Conservation (phyloP, 2,797 vertebrate genomes). For the Poeciliopsis paucimaculata region DNA sequence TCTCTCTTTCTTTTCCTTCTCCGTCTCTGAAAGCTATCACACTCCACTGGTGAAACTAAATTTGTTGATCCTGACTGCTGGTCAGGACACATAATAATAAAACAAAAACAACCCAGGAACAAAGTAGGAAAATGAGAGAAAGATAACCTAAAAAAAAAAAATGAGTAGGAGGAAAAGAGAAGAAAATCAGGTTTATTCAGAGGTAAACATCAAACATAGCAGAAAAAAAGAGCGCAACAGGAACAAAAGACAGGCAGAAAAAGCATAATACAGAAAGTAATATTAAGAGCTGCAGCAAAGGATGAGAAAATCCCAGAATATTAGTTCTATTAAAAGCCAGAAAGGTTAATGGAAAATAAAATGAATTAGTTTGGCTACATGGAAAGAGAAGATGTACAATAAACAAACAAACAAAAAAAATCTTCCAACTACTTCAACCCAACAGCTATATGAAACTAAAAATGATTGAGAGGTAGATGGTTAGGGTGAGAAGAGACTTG, state of each 20-base stretch:
- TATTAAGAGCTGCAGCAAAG: background rate
- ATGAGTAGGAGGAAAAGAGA: constrained; percentile 34
- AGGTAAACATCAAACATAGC: constrained; percentile 64
- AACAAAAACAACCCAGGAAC: background rate
- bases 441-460: constrained; percentile 42
- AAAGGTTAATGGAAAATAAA: constrained; percentile 5
- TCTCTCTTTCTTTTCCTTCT: too few species aligned
- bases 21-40: background rate
- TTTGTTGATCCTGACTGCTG: background rate
- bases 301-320: constrained; percentile 1
- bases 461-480: constrained; percentile 78
- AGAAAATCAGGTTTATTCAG: constrained; percentile 64
- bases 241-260: constrained; percentile 31
- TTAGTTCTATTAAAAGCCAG: background rate
- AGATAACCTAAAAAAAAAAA: constrained; percentile 7
- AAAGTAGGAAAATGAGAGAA: background rate
- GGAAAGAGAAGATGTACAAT: background rate
- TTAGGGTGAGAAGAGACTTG: constrained; percentile 52
- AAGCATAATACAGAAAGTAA: constrained; percentile 14
- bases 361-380: constrained; percentile 21
- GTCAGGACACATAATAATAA: too few species aligned
- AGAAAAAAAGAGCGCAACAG: constrained; percentile 42
- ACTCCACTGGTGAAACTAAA: background rate
- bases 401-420: constrained; percentile 6
- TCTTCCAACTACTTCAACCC: constrained; percentile 26